Base-by-base conservation (phyloP, 2,113 vertebrate genomes). In the Pseudopipra pipra region DNA sequence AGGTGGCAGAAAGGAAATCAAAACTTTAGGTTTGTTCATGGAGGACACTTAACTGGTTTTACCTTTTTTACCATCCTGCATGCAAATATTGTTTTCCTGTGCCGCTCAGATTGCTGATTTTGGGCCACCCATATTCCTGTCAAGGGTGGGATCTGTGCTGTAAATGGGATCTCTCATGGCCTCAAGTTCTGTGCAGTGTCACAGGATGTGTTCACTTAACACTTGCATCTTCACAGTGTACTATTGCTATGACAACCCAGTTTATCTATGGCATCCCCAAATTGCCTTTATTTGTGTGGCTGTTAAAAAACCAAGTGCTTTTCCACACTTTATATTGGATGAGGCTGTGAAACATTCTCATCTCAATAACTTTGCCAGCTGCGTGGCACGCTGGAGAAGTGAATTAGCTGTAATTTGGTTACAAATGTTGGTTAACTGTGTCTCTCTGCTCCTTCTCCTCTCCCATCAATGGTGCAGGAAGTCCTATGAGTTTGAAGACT, bases 401-500 rank as follows among this genome's bases (percentile, higher is more conserved):
- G 24, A 55, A 44, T 59, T 39, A 61, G 56, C 51, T 13, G 5
- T 58, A 11, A 59, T 35, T 61, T 73, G 63, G 28, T 61, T 75
- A 12, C 62, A 65, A 82, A 43, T 47, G 12, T 62, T 49, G 44
- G 27, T 21, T 85, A 52, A 91, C 23, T 71, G 21, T 76, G 7
- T 87, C 44, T 3, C 58, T 91, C 33, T 58, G n/a, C 39, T 59
- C 25, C 71, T 81, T 66, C 51, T 81, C 27, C 37, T 27, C 20
- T 66, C 22, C 39, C 11, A 4, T 49, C 30, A 8, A 16, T 23
- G 84, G 83, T n/a, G 47, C 97, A 99, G 99, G 97, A 99, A 99
- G 95, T 99, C 99, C 0, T 99, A 99, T 15, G 99, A 99, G 89
- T 99, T 99, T 93, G 99, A 99, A 96, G 99, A 99, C 95, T 94